Conservation (phyloP, 1,140 invertebrate genomes). For the Agrilus planipennis region DNA sequence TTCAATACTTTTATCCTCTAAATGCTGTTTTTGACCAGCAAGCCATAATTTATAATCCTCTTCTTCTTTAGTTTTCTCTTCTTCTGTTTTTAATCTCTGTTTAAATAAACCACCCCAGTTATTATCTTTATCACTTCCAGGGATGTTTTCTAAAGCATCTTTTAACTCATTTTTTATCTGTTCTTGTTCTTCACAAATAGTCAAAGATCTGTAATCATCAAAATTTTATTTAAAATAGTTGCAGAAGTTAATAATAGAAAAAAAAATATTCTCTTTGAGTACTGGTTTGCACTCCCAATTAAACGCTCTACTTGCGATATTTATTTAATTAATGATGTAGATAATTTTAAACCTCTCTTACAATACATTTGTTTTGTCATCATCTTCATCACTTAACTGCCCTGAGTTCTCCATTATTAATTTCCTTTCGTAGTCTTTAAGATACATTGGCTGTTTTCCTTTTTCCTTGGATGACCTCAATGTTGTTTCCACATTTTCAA, state of each 20-base stretch:
- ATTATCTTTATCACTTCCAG: conserved; percentile 39
- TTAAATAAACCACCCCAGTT: conserved; percentile 45
- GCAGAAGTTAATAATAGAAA: too few relatives aligned
- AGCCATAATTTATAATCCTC: conserved; percentile 71
- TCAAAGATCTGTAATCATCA: conserved; percentile 29
- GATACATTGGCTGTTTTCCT: conserved; percentile 48
- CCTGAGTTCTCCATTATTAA: conserved; percentile 60
- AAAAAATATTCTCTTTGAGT: too few relatives aligned
- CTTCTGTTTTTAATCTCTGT: conserved; percentile 48
- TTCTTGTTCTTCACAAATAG: conserved; percentile 59
- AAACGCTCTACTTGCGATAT: neutral
- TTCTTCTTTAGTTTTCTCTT: conserved; percentile 49
- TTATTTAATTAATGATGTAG: too few relatives aligned
- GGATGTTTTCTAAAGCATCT: conserved; percentile 34
- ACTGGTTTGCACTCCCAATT: conserved; percentile 3
- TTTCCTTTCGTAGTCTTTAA: conserved; percentile 74
- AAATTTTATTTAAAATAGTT: neutral
- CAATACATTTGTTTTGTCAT: too few relatives aligned
- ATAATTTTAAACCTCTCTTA: too few relatives aligned
- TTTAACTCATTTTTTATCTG: conserved; percentile 56
- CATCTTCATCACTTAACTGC: conserved; percentile 41
- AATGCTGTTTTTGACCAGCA: conserved; percentile 56
- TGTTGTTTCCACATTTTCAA: conserved; percentile 27
- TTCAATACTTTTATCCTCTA: conserved; percentile 50
- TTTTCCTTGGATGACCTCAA: conserved; percentile 25